Conservation (phyloP, 2,113 vertebrate genomes). For the Athene noctua region DNA sequence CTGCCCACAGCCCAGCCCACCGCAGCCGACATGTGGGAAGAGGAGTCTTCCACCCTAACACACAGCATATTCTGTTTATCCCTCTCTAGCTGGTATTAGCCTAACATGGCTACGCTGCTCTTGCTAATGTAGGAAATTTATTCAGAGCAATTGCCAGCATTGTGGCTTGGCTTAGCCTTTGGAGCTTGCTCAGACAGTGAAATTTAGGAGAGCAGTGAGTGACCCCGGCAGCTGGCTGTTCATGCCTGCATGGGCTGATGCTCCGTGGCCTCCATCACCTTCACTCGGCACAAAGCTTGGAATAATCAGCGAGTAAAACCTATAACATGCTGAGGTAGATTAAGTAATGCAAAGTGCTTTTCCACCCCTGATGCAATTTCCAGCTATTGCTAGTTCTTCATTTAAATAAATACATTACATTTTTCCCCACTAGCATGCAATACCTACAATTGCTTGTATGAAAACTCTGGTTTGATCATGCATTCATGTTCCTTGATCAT, state of each 20-base stretch:
- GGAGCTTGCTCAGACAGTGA: not conserved
- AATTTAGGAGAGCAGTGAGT: not conserved
- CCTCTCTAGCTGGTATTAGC: not conserved
- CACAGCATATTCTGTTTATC: accelerated
- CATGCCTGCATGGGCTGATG: not conserved
- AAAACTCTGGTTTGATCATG: not conserved
- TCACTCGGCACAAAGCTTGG: not conserved
- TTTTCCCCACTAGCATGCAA: not conserved
- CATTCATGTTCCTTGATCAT: not conserved
- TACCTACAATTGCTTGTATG: not conserved
- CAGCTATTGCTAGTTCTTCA: not conserved
- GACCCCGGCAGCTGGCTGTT: not conserved
- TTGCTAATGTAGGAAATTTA: not conserved
- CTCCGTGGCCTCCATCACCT: not conserved
- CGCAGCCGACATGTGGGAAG: not conserved
- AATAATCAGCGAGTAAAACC: not conserved
- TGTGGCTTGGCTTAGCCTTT: not conserved
- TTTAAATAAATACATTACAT: not conserved
- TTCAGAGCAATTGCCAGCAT: not conserved
- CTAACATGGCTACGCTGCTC: not conserved
- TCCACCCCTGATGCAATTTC: not conserved
- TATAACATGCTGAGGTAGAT: not conserved
- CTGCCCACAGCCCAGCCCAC: not conserved
- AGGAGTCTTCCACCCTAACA: not conserved
- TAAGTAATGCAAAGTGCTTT: not conserved